Base-by-base conservation (phyloP, 1,140 invertebrate genomes). In the Dreissena rostriformis region DNA sequence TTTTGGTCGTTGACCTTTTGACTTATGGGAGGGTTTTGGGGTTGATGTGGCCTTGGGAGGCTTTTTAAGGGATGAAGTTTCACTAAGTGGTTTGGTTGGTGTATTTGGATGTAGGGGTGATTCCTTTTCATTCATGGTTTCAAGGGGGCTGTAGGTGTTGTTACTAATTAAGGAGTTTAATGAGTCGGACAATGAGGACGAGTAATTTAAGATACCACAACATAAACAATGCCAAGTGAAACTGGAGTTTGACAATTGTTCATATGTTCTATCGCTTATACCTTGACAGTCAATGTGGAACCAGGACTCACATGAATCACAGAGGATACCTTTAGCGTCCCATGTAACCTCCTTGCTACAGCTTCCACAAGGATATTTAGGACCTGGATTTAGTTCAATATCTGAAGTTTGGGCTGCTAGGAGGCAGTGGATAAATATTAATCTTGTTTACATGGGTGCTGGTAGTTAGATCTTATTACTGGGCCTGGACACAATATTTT, bases 221-320 rank as follows among this genome's bases (percentile, higher is more conserved):
- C 49, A 29, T 6, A 49, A 39, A 49, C 70, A 52, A 49, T 52
- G 15, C 49, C 70, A 72, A 11, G 12, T 39, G 22, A 72, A 52
- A 49, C 15, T 39, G 15, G 70, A 49, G 29, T 52, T 49, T 28
- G 49, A 76, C 15, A 76, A 14, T n/a, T 61, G 24, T 26, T 39
- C 17, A 61, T 76, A 65, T 14, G 74, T 76, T 12, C 29, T 39
- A 52, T 76, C 61, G 19, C 74, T 55, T 63, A 29, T 76, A 15
- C 74, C 74, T 65, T 76, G 24, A 29, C 74, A 76, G n/a, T 76
- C 49, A 22, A 61, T 26, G 26, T 65, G 74, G 29, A 19, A 65
- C 74, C 55, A 76, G 55, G 26, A 11, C n/a, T 76, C 57, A 76
- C 74, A 76, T 14, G 12, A 15, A 52, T 76, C 74, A 76, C 74